Percentiles rank a stretch among this genome's conserved stretches.
These are phyloP conservation scores for Tachina fera DNA, from an alignment of 2,888 invertebrate species.

Conservation along the genomic window DNA sequence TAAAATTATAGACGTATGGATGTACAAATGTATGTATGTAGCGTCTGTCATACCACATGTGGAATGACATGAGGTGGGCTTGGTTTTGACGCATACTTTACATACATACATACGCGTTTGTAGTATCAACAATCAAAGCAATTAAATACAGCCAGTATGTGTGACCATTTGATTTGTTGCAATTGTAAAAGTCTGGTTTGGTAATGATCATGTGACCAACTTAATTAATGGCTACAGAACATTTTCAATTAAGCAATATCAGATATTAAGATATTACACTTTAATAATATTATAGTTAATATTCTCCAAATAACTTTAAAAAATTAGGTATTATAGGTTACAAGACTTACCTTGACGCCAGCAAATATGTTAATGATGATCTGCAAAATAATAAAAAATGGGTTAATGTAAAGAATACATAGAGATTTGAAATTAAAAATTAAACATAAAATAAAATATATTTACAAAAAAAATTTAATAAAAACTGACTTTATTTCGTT, in stretches of 20 bases:
- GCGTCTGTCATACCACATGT: not conserved
- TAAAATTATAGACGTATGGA: not conserved
- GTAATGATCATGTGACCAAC: slow-evolving; percentile 29
- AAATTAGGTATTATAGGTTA: too few relatives aligned
- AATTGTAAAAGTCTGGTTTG: slow-evolving; percentile 31
- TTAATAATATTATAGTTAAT: too few relatives aligned
- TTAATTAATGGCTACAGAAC: not conserved
- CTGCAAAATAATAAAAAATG: slow-evolving; percentile 5
- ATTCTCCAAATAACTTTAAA: not conserved
- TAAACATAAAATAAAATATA: too few relatives aligned
- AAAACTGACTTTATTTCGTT: too few relatives aligned
- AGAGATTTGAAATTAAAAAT: not conserved
- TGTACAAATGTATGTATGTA: not conserved
- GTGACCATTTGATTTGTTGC: slow-evolving; percentile 48
- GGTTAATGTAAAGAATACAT: not conserved
- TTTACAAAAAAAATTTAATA: too few relatives aligned
- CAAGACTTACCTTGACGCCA: not conserved
- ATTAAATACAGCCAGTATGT: slow-evolving; percentile 28
- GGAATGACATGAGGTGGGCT: slow-evolving; percentile 47
- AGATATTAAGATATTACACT: too few relatives aligned
- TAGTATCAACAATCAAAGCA: slow-evolving; percentile 29
- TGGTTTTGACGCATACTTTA: slow-evolving; percentile 30
- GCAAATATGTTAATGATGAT: not conserved
- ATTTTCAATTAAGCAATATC: not conserved
- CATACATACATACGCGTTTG: not conserved